A percentile compares a stretch with the other conserved stretches of the same genome.
phyloP scores from a whole-genome alignment of 2,797 vertebrate genomes.

The Pangasius krempfi region DNA sequence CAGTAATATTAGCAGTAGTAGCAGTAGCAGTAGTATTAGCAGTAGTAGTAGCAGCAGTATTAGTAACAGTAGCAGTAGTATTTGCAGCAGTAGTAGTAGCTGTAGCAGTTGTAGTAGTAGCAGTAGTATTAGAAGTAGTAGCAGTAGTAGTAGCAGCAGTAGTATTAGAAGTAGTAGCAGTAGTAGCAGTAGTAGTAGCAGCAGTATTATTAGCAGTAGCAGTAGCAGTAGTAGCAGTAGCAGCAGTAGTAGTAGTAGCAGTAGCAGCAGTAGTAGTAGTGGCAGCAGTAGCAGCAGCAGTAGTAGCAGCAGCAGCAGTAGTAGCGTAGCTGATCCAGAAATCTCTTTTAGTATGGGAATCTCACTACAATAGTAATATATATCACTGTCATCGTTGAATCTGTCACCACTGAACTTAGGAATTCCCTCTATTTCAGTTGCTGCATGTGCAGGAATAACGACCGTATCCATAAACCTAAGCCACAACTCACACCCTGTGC shows the following conservation, averaged over 20 bases:
- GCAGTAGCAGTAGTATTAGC: background rate
- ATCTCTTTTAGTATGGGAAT: background rate
- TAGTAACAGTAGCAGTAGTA: background rate
- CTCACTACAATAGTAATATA: background rate
- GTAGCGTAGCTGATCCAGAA: background rate
- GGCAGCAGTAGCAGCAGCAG: background rate
- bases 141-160: rapidly evolving
- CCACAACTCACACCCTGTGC: background rate
- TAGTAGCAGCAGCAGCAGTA: background rate
- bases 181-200: background rate
- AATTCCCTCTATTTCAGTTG: background rate
- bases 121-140: rapidly evolving
- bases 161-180: rapidly evolving
- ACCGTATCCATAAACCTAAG: background rate
- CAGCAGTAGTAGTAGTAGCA: rapidly evolving
- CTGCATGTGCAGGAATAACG: background rate
- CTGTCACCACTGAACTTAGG: background rate
- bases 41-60: background rate
- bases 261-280: background rate
- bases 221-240: background rate
- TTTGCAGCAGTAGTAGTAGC: background rate
- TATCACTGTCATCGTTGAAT: background rate
- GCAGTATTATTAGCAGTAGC: rapidly evolving
- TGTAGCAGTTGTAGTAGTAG: background rate
- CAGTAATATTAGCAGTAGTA: background rate